Evolutionary conservation across 2,113 vertebrate species (phyloP).

Genomic region (Leucoraja erinaceus): DNA sequence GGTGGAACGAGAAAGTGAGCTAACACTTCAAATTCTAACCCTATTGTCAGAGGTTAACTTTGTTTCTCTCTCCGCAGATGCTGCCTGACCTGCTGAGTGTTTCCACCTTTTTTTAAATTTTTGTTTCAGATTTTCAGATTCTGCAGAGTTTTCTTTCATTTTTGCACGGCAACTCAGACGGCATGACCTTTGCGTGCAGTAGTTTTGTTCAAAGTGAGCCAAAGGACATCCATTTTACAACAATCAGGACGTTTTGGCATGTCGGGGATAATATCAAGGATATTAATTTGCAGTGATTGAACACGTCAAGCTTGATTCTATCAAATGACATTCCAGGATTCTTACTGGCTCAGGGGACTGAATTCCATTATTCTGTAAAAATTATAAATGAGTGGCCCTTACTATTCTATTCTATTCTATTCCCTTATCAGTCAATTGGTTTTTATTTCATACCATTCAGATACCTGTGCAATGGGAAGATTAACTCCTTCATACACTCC

Average conservation of each 20-base stretch:
- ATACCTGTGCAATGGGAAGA: not conserved
- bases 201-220: not conserved
- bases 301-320: not conserved
- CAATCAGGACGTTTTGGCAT: not conserved
- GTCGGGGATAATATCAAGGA: not conserved
- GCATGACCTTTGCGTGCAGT: not conserved
- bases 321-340: not conserved
- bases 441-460: not conserved
- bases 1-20: too few species aligned
- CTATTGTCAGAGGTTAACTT: too few species aligned
- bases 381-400: slow-evolving; percentile 5
- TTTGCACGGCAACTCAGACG: not conserved
- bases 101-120: too few species aligned
- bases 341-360: slow-evolving; percentile 2
- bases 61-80: too few species aligned
- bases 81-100: too few species aligned
- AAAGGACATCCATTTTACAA: slow-evolving; percentile 15
- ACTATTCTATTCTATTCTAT: slow-evolving; percentile 26
- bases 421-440: not conserved
- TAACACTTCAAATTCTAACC: too few species aligned
- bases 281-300: not conserved
- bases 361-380: slow-evolving; percentile 18
- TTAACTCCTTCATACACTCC: not conserved
- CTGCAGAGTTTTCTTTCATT: not conserved
- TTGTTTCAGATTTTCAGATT: not conserved